Evolutionary conservation across 2,797 vertebrate species (phyloP).

Genomic region (Esox masquinongy): DNA sequence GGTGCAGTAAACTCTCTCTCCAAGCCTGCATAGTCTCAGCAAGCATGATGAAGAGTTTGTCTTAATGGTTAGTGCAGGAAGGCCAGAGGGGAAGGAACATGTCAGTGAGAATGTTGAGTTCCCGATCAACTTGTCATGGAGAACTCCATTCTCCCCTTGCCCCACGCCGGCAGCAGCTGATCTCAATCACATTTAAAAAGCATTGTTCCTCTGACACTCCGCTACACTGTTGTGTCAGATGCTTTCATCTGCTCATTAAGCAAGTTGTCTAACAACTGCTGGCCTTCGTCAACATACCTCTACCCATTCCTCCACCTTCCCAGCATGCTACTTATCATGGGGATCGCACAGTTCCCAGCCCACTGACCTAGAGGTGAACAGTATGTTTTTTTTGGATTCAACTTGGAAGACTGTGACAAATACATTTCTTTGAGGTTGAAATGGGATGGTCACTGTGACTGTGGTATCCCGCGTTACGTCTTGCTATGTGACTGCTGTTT

Average conservation of each 20-base stretch:
- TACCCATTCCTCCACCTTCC: constrained; percentile 7
- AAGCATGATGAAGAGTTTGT: neutral
- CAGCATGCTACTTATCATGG: constrained; percentile 15
- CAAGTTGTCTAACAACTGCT: constrained; percentile 17
- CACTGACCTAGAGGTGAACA: constrained; percentile 6
- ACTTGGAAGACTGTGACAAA: neutral
- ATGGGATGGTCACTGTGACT: constrained; percentile 2
- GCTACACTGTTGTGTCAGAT: constrained; percentile 5
- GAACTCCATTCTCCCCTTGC: neutral
- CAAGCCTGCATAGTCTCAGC: neutral
- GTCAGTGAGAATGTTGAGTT: constrained; percentile 12
- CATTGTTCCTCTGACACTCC: constrained; percentile 5
- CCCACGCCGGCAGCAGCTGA: constrained; percentile 15
- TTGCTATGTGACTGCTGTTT: neutral
- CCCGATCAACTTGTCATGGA: constrained; percentile 13
- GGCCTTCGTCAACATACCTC: constrained; percentile 5
- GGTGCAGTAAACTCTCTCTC: neutral
- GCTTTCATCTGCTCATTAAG: constrained; percentile 17
- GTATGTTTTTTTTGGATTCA: neutral
- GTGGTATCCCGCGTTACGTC: neutral
- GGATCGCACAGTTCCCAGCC: neutral
- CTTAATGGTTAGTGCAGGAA: neutral
- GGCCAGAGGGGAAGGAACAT: constrained; percentile 6
- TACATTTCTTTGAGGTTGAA: neutral
- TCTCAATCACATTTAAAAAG: constrained; percentile 25